phyloP scores from a whole-genome alignment of 2,113 vertebrate species.

The Erythrocercus mccallii region DNA sequence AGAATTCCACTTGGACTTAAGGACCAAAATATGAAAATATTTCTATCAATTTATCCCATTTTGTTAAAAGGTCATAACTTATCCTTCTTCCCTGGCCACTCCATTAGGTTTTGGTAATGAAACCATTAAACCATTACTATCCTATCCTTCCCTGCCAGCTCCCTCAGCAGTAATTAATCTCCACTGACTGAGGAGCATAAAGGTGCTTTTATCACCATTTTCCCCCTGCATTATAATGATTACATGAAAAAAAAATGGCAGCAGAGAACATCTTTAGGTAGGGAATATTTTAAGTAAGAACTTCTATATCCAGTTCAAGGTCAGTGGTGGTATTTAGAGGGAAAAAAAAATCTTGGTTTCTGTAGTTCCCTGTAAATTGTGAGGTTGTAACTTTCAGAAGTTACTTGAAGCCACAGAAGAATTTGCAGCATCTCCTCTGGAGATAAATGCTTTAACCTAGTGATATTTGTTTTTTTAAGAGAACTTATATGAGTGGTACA shows the following conservation, averaged over 20 bases:
- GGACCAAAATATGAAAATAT: neutral
- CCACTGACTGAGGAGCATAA: neutral
- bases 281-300: neutral
- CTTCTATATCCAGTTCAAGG: neutral
- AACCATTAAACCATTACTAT: neutral
- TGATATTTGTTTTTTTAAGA: neutral
- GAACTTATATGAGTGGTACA: neutral
- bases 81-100: neutral
- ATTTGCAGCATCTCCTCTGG: neutral
- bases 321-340: neutral
- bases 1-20: neutral
- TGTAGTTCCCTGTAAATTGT: neutral
- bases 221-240: neutral
- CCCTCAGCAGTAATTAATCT: slow-evolving; percentile 5
- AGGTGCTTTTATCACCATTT: neutral
- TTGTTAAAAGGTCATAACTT: neutral
- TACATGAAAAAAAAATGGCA: neutral
- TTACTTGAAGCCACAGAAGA: neutral
- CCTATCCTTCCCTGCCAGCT: neutral
- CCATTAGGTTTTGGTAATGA: neutral
- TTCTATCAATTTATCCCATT: neutral
- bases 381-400: neutral
- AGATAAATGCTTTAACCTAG: neutral
- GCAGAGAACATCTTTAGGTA: neutral
- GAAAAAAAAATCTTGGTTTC: neutral